Evolutionary conservation across 2,113 vertebrate species (phyloP).

Genomic region (Montifringilla adamsi): DNA sequence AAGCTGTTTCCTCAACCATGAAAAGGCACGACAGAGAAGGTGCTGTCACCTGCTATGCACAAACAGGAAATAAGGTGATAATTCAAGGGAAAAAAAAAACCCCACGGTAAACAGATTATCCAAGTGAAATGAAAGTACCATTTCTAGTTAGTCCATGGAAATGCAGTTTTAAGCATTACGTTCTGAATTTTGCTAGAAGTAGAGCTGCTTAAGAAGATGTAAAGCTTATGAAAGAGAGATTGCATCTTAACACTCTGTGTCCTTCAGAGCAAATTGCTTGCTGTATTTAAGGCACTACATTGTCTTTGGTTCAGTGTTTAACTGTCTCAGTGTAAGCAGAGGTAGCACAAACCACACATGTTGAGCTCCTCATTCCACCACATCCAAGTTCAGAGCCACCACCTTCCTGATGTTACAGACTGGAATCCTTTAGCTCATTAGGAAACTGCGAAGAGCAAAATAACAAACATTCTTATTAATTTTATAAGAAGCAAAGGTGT

Average conservation of each 20-base stretch:
- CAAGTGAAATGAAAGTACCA: not conserved
- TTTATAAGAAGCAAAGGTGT: not conserved
- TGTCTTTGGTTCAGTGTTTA: conserved; percentile 80
- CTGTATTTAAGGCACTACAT: conserved; percentile 77
- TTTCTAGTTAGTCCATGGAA: conserved; percentile 16
- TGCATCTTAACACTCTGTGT: conserved; percentile 60
- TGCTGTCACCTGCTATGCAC: not conserved
- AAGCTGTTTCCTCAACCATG: not conserved
- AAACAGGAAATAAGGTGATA: not conserved
- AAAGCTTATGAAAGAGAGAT: conserved; percentile 38
- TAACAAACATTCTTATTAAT: not conserved
- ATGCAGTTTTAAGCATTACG: not conserved
- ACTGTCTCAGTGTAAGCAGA: conserved; percentile 70
- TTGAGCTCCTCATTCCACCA: conserved; percentile 61
- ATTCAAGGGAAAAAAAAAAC: not conserved
- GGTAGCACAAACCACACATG: conserved; percentile 72
- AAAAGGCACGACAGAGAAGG: not conserved
- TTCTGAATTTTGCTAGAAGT: conserved; percentile 44
- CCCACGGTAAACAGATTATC: not conserved
- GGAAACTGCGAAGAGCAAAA: conserved; percentile 82
- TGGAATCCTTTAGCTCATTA: conserved; percentile 81
- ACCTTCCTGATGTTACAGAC: not conserved
- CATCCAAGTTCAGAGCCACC: not conserved
- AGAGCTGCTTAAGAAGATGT: conserved; percentile 42
- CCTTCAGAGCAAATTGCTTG: conserved; percentile 57